phyloP scores from a whole-genome alignment of 2,113 vertebrate species.

The Coregonus clupeaformis region DNA sequence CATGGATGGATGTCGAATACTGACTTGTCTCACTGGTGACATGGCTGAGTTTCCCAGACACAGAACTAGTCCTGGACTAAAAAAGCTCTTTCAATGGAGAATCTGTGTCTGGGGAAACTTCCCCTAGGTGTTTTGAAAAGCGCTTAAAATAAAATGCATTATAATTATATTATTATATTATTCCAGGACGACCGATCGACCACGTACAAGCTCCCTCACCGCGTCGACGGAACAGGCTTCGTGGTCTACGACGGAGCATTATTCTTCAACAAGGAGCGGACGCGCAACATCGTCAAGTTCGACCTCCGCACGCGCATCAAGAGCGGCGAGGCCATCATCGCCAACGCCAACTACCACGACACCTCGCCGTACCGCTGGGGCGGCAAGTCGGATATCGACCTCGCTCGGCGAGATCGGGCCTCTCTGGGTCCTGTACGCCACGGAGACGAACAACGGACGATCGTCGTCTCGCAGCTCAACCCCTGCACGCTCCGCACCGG shows the following conservation, averaged over 20 bases:
- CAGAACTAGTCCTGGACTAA: too few relatives aligned
- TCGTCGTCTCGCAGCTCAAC: conserved; percentile 92
- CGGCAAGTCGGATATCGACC: conserved; percentile 85
- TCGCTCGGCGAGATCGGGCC: conserved; percentile 92
- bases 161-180: too few relatives aligned
- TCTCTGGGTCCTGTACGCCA: conserved; percentile 95
- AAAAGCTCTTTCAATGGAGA: too few relatives aligned
- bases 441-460: conserved; percentile 87
- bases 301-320: conserved; percentile 96
- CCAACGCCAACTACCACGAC: conserved; percentile 83
- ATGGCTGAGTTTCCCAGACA: too few relatives aligned
- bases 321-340: conserved; percentile 97
- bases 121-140: too few relatives aligned
- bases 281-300: conserved; percentile 98
- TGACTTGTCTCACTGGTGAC: too few relatives aligned
- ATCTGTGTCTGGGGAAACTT: too few relatives aligned
- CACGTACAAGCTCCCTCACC: conserved; percentile 95
- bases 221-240: conserved; percentile 95
- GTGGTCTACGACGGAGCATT: conserved; percentile 95
- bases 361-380: conserved; percentile 90
- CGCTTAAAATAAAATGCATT: too few relatives aligned
- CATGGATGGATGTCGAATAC: too few relatives aligned
- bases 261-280: conserved; percentile 98
- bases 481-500: conserved; percentile 86
- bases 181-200: conserved; percentile 83